Conservation (phyloP, 2,113 vertebrate species). For the Pionites leucogaster region DNA sequence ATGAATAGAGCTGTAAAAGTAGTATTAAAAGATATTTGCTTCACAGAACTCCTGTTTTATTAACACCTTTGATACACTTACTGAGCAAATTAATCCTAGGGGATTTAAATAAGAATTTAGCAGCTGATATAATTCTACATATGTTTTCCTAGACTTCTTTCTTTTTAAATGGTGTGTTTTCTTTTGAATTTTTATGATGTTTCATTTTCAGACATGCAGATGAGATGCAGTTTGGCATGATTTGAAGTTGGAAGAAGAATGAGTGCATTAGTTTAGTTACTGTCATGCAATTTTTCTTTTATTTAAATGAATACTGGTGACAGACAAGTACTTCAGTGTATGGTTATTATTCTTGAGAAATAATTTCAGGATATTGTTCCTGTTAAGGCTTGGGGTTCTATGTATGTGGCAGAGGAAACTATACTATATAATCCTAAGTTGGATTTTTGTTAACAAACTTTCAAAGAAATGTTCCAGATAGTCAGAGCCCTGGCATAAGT, state of each 20-base stretch:
- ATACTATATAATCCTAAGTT: background rate
- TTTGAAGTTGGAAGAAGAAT: background rate
- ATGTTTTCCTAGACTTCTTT: background rate
- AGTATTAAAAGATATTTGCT: background rate
- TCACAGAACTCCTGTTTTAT: background rate
- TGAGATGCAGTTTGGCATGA: background rate
- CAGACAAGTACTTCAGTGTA: background rate
- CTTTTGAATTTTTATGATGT: background rate
- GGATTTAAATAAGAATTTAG: background rate
- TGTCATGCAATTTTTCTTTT: background rate
- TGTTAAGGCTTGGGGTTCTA: background rate
- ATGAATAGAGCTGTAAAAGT: background rate
- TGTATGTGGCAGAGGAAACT: background rate
- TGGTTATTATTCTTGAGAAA: background rate
- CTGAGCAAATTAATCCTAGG: background rate
- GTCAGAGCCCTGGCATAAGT: background rate
- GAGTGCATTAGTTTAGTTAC: background rate
- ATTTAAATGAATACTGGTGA: background rate
- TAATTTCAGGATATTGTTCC: background rate
- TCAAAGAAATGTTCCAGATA: background rate
- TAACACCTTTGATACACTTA: background rate
- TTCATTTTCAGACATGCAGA: background rate
- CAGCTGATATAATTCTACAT: background rate
- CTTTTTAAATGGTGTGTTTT: background rate
- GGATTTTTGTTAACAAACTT: background rate